Evolutionary conservation across 2,888 invertebrate genomes (phyloP).

Genomic region (Pristionchus mayeri): DNA sequence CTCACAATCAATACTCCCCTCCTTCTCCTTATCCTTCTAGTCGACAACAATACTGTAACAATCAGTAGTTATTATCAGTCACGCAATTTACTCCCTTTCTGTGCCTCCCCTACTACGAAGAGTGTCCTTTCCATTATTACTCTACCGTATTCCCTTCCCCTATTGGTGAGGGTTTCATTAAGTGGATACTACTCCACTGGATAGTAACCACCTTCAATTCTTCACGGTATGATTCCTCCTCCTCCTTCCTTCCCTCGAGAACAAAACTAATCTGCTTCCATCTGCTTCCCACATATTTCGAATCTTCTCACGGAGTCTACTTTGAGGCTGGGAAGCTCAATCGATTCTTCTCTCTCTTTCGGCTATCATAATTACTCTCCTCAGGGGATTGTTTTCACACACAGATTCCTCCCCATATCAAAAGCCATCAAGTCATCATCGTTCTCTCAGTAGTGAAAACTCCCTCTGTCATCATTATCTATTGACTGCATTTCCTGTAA

Average conservation of each 20-base stretch:
- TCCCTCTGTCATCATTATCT: conserved; percentile 3
- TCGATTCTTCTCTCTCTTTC: background rate
- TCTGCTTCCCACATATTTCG: background rate
- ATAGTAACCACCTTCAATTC: too few relatives aligned
- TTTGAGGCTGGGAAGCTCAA: background rate
- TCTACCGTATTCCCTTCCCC: conserved; percentile 14
- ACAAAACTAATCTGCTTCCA: background rate
- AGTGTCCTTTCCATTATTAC: background rate
- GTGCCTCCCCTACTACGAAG: background rate
- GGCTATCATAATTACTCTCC: background rate
- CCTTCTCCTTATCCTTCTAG: background rate
- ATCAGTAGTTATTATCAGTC: conserved; percentile 34
- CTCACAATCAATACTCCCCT: conserved; percentile 15
- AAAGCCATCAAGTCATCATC: background rate
- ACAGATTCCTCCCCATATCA: background rate
- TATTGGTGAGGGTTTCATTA: too few relatives aligned
- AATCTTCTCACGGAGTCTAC: conserved; percentile 22
- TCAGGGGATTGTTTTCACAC: conserved; percentile 2
- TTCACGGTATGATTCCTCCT: too few relatives aligned
- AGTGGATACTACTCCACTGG: too few relatives aligned
- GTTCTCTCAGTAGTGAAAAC: background rate
- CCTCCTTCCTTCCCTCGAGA: too few relatives aligned
- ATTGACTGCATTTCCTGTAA: too few relatives aligned
- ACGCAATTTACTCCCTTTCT: conserved; percentile 5
- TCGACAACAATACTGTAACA: conserved; percentile 34